phyloP scores from a whole-genome alignment of 2,888 invertebrate genomes.

The Ashinkailepas kermadecensis region DNA sequence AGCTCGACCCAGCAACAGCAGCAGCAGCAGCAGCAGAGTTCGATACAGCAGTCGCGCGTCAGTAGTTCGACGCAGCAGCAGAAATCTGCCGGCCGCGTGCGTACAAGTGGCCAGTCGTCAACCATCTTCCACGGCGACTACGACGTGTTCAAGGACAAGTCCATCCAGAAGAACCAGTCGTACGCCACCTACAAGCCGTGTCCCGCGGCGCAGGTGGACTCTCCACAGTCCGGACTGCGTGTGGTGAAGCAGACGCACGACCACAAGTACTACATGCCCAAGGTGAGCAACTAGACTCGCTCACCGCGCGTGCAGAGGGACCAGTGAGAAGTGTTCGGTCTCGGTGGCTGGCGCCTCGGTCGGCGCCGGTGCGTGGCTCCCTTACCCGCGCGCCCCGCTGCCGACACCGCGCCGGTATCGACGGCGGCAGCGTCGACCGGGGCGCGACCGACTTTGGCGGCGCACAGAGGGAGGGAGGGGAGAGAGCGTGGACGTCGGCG shows the following conservation, averaged over 20 bases:
- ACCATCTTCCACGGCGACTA: slow-evolving; percentile 16
- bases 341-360: neutral
- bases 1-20: neutral
- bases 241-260: neutral
- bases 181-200: slow-evolving; percentile 10
- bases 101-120: neutral
- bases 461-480: neutral
- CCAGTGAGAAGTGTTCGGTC: neutral
- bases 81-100: neutral
- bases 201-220: neutral
- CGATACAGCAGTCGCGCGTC: neutral
- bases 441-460: neutral
- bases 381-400: neutral
- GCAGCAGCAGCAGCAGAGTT: neutral
- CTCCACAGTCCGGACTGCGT: neutral
- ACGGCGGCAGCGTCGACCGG: neutral
- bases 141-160: slow-evolving; percentile 18
- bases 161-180: slow-evolving; percentile 9
- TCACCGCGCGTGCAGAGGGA: neutral
- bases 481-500: slow-evolving; percentile 1
- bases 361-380: neutral
- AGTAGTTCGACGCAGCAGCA: neutral
- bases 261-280: slow-evolving; percentile 18
- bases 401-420: no score
- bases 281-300: neutral